These are phyloP conservation scores for Salarias fasciatus DNA, from an alignment of 2,797 vertebrate species.

Conservation along the genomic window DNA sequence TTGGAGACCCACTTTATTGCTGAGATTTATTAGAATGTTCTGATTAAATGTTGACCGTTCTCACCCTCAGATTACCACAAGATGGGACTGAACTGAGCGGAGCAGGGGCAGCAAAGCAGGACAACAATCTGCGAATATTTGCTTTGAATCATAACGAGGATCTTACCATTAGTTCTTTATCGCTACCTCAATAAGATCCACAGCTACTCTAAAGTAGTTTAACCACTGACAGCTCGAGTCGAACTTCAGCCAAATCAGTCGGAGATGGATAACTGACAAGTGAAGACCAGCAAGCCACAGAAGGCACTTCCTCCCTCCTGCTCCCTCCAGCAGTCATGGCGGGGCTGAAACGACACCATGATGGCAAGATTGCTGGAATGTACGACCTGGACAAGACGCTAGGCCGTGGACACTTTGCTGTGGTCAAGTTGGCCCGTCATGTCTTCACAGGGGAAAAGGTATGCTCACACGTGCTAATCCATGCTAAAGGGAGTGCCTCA, in stretches of 20 bases:
- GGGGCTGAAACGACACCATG: slow-evolving; percentile 94
- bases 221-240: too few relatives aligned
- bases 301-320: slow-evolving; percentile 31
- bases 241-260: background rate
- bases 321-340: slow-evolving; percentile 84
- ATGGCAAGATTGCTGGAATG: slow-evolving; percentile 97
- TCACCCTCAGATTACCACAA: slow-evolving; percentile 30
- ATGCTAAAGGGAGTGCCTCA: background rate
- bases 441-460: slow-evolving; percentile 98
- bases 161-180: background rate
- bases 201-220: too few relatives aligned
- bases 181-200: background rate
- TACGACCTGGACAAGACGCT: slow-evolving; percentile 99
- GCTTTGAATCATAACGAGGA: background rate
- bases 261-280: slow-evolving; percentile 68
- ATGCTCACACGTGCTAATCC: background rate
- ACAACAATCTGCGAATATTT: too few relatives aligned
- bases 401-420: slow-evolving; percentile 97
- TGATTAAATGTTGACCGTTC: background rate
- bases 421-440: slow-evolving; percentile 97
- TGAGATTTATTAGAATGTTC: background rate
- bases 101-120: slow-evolving; percentile 1
- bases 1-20: background rate
- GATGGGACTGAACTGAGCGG: slow-evolving; percentile 38
- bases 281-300: slow-evolving; percentile 23